Conservation (phyloP, 2,888 invertebrate genomes). For the Blastobasis lacticolella region DNA sequence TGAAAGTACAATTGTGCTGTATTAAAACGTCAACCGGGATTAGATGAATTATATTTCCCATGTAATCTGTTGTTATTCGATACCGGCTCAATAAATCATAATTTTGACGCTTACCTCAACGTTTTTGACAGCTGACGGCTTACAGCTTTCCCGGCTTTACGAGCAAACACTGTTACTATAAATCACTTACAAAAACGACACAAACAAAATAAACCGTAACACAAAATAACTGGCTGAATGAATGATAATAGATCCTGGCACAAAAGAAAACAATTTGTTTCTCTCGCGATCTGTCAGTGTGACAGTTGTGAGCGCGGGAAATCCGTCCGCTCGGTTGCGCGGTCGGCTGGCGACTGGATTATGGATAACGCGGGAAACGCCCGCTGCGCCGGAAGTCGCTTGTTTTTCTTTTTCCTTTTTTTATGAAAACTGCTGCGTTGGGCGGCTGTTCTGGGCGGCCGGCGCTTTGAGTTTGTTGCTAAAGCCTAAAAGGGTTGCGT, state of each 20-base stretch:
- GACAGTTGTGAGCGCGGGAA: slow-evolving; percentile 22
- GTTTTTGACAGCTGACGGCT: slow-evolving; percentile 56
- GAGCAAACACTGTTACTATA: slow-evolving; percentile 28
- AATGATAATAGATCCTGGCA: slow-evolving; percentile 14
- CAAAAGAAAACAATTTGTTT: slow-evolving; percentile 15
- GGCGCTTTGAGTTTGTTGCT: neutral
- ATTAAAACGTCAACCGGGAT: too few relatives aligned
- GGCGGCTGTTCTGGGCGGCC: neutral
- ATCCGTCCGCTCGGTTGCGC: slow-evolving; percentile 28
- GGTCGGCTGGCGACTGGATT: slow-evolving; percentile 30
- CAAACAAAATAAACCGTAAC: slow-evolving; percentile 7
- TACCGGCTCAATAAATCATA: slow-evolving; percentile 25
- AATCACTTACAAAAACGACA: slow-evolving; percentile 27
- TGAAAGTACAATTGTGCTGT: too few relatives aligned
- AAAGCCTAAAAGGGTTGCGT: too few relatives aligned
- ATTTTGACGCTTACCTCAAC: slow-evolving; percentile 47
- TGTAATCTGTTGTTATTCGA: slow-evolving; percentile 1
- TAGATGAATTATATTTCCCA: too few relatives aligned
- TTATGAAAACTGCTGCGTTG: slow-evolving; percentile 20
- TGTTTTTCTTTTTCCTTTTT: neutral
- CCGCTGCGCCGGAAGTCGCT: slow-evolving; percentile 28
- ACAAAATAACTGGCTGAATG: slow-evolving; percentile 3
- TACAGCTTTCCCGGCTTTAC: slow-evolving; percentile 36
- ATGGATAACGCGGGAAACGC: slow-evolving; percentile 35
- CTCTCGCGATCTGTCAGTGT: slow-evolving; percentile 30